Conservation (phyloP, 1,140 invertebrate species). For the Bradysia coprophila region DNA sequence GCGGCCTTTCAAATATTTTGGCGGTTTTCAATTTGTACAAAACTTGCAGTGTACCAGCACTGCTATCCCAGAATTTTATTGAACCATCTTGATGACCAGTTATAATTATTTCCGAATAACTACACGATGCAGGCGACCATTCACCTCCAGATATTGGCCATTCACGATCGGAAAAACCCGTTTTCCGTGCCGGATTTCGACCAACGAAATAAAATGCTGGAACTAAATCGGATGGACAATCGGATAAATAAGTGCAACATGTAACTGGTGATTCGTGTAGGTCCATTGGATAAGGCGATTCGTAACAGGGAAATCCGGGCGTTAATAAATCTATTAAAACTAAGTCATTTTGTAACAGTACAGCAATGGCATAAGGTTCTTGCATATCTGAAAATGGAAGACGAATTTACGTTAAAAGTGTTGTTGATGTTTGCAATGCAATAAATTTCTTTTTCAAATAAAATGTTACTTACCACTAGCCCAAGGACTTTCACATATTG, state of each 20-base stretch:
- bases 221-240: slow-evolving; percentile 94
- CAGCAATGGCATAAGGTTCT: slow-evolving; percentile 94
- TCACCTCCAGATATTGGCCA: slow-evolving; percentile 93
- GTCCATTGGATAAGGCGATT: slow-evolving; percentile 99
- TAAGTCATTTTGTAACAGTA: slow-evolving; percentile 92
- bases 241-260: slow-evolving; percentile 87
- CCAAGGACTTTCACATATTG: slow-evolving; percentile 85
- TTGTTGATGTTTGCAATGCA: not conserved
- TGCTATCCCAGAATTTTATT: slow-evolving; percentile 96
- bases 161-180: slow-evolving; percentile 83
- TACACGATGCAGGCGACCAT: slow-evolving; percentile 83
- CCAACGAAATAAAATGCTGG: slow-evolving; percentile 59
- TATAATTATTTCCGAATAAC: slow-evolving; percentile 92
- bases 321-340: slow-evolving; percentile 93
- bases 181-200: slow-evolving; percentile 35
- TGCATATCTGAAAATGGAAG: slow-evolving; percentile 55
- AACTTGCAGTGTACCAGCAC: slow-evolving; percentile 75
- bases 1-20: slow-evolving; percentile 75
- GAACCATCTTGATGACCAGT: slow-evolving; percentile 94
- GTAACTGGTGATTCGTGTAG: slow-evolving; percentile 95
- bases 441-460: not conserved
- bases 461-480: slow-evolving; percentile 48
- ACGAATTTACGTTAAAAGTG: not conserved
- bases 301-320: slow-evolving; percentile 92
- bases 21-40: slow-evolving; percentile 96